Evolutionary conservation across 2,113 vertebrate genomes (phyloP).

Genomic region (Poeciliopsis occidentalis): DNA sequence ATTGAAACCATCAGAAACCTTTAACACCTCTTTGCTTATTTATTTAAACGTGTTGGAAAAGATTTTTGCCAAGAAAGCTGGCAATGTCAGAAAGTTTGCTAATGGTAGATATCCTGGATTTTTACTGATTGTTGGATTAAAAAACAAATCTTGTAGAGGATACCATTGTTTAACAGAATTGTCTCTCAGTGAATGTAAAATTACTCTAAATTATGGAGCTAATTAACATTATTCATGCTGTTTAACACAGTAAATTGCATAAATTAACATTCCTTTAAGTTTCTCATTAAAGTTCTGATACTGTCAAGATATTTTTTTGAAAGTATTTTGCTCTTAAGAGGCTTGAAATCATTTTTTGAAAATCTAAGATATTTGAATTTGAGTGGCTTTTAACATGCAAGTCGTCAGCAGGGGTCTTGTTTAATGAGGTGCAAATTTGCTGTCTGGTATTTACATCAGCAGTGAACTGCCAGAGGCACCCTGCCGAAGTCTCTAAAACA

Average conservation of each 20-base stretch:
- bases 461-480: constrained; percentile 15
- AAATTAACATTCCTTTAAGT: neutral
- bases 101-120: neutral
- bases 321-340: neutral
- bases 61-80: neutral
- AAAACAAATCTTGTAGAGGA: neutral
- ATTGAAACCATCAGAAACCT: too few species aligned
- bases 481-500: constrained; percentile 9
- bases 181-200: neutral
- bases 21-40: neutral
- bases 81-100: neutral
- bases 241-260: neutral
- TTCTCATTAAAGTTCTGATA: neutral
- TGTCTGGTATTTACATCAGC: constrained; percentile 34
- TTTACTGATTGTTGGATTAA: neutral
- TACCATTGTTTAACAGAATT: neutral
- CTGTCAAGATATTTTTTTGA: neutral
- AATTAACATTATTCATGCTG: neutral
- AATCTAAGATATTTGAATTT: neutral
- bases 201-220: neutral
- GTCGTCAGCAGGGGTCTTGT: constrained; percentile 33
- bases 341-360: neutral
- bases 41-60: neutral
- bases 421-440: constrained; percentile 35
- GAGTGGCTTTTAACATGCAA: neutral